Evolutionary conservation across 2,888 invertebrate species (phyloP), one percentile per base, ranked within the genome.

Genomic region (Drosophila recens): DNA sequence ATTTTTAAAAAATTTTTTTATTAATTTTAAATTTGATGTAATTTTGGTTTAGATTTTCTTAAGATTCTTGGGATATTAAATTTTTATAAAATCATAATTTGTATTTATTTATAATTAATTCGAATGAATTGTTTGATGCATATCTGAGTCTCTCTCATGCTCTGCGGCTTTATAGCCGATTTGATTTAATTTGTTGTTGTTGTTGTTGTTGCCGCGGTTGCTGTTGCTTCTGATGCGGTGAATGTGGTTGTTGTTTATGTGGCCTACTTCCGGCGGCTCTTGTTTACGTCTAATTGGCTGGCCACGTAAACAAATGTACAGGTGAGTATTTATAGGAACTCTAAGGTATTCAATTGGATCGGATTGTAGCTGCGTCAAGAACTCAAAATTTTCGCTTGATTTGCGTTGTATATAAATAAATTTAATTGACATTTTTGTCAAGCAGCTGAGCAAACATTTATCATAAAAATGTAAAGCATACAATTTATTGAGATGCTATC

Each of bases 241-340:
- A 58, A 46, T 69, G 70, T 53, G 70, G 46, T 63, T 76, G 48
- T 63, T 72, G 72, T 72, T 76, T 74, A 70, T 72, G 67, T 80
- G 73, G 86, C 82, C 86, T 74, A 87, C 84, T 87, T 85, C 84
- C 87, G 87, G 87, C 79, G 74, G 40, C 52, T 67, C 68, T 76
- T 85, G 84, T 85, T 85, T 85, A 85, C 87, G 79, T 82, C 76
- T 80, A 84, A 87, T 73, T 84, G 75, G 67, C 51, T 63, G 73
- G 53, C 36, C 74, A 79, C 82, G 87, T 85, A 87, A 85, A 85
- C 87, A 87, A 82, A 68, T 74, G 74, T 72, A 71, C 80, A 82
- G 87, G 82, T 85, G 76, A 72, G 70, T 68, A 87, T 85, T 87
- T 87, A 64, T 87, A 79, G 73, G 40, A 59, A 17, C 30, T 42